Evolutionary conservation across 2,797 vertebrate genomes (phyloP), one percentile per base, ranked within the genome.

Genomic region (Scyliorhinus canicula): DNA sequence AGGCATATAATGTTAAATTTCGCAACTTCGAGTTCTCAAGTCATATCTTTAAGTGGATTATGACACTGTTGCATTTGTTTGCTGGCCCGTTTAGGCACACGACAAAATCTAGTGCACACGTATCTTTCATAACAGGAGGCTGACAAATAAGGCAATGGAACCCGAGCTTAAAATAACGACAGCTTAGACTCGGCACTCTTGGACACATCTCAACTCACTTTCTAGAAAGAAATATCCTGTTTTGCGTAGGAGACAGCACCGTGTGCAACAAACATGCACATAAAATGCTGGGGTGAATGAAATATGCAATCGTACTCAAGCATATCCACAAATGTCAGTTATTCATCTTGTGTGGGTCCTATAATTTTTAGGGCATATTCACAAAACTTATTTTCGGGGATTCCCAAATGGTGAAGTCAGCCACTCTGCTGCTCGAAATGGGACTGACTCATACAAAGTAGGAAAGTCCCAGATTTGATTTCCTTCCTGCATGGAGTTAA

Each of bases 381-480:
- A 3, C 57, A 16, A n/a, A 35, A 57, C 44, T 26, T 91, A 24
- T 65, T 65, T 63, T 65, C 3, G 24, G 57, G 19, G n/a, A 65
- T 91, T 63, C 11, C n/a, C 88, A 40, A 60, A 91, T 91, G 35
- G 40, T 40, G 8, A 63, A 63, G 79, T 35, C 52, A 88, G 52
- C 28, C 52, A 88, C 85, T 88, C 16, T 40, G n/a, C 40, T 63
- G 19, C 88, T n/a, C n/a, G 6, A 65, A 28, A 24, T 44, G 7
- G 60, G 21, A 44, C 57, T 91, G 88, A 91, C 57, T 91, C 88
- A 65, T 24, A 26, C n/a, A 65, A 65, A 12, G 57, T 44, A 0
- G n/a, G 88, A 91, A 91, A 91, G 88, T 44, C 88, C 88, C 88
- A 91, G 88, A 44, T 91, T n/a, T 44, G 21, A 44, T 91, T 91